Evolutionary conservation across 2,888 invertebrate genomes (phyloP).

Genomic region (Tetanocera ferruginea): DNA sequence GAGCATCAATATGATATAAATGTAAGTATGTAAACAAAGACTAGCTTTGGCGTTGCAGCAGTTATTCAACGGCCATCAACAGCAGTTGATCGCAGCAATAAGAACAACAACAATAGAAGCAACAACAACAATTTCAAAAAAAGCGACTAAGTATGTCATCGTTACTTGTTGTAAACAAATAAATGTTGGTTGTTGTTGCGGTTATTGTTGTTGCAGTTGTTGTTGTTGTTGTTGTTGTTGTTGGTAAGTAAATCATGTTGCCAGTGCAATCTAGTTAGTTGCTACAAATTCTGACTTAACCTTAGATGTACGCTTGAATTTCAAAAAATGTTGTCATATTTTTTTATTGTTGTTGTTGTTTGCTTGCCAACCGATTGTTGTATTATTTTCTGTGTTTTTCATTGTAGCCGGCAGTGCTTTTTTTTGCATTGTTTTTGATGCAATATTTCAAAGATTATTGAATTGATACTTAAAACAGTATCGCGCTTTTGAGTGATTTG

Average conservation of each 20-base stretch:
- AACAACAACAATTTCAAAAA: not conserved
- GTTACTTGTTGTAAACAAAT: constrained; percentile 27
- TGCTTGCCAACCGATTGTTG: too few relatives aligned
- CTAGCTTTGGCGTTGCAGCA: not conserved
- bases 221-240: constrained; percentile 3
- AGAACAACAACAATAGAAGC: not conserved
- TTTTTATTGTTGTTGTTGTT: not conserved
- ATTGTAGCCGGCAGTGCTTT: too few relatives aligned
- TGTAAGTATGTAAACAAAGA: not conserved
- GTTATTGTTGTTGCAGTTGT: not conserved
- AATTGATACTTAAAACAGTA: too few relatives aligned
- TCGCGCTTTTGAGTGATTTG: not conserved
- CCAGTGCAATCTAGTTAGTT: not conserved
- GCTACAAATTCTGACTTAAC: constrained; percentile 19
- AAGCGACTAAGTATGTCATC: constrained; percentile 17
- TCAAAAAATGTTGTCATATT: constrained; percentile 1
- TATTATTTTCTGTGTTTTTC: too few relatives aligned
- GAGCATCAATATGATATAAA: not conserved
- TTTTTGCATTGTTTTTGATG: not conserved
- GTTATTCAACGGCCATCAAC: not conserved
- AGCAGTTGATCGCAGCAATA: not conserved
- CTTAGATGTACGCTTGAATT: constrained; percentile 20
- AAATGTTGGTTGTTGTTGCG: not conserved
- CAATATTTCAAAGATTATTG: not conserved
- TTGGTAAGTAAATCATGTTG: constrained; percentile 14